Evolutionary conservation across 1,140 invertebrate genomes (phyloP).

Genomic region (Drosophila baimaii): DNA sequence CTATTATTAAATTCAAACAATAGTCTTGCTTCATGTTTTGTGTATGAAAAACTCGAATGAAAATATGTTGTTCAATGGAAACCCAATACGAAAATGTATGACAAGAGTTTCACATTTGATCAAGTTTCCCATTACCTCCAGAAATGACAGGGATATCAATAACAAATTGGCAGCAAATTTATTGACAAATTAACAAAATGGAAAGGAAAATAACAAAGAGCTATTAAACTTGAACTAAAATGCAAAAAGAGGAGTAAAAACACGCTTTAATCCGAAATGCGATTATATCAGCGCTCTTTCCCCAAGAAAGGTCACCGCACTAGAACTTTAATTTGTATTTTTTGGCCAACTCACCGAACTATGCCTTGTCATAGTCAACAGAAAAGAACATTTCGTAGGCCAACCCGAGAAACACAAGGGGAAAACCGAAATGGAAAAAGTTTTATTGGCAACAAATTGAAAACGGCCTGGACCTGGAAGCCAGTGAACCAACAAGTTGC

Average conservation of each 20-base stretch:
- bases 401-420: conserved; percentile 21
- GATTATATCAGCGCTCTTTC: conserved; percentile 24
- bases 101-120: conserved; percentile 61
- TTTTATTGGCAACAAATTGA: conserved; percentile 80
- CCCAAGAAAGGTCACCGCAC: not conserved
- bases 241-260: not conserved
- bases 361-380: conserved; percentile 37
- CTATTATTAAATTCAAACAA: not conserved
- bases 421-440: conserved; percentile 72
- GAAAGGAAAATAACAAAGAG: conserved; percentile 29
- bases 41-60: not conserved
- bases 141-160: conserved; percentile 21
- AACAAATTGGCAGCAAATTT: conserved; percentile 40
- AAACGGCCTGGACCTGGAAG: conserved; percentile 47
- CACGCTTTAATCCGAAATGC: not conserved
- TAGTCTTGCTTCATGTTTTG: not conserved
- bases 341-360: conserved; percentile 42
- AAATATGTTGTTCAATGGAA: conserved; percentile 21
- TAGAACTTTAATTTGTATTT: conserved; percentile 24
- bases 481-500: conserved; percentile 78
- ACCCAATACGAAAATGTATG: conserved; percentile 31
- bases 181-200: conserved; percentile 30
- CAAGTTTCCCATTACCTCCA: conserved; percentile 17
- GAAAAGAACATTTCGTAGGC: conserved; percentile 28
- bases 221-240: not conserved